phyloP scores from a whole-genome alignment of 1,140 invertebrate species.

The Zaprionus gabonicus region DNA sequence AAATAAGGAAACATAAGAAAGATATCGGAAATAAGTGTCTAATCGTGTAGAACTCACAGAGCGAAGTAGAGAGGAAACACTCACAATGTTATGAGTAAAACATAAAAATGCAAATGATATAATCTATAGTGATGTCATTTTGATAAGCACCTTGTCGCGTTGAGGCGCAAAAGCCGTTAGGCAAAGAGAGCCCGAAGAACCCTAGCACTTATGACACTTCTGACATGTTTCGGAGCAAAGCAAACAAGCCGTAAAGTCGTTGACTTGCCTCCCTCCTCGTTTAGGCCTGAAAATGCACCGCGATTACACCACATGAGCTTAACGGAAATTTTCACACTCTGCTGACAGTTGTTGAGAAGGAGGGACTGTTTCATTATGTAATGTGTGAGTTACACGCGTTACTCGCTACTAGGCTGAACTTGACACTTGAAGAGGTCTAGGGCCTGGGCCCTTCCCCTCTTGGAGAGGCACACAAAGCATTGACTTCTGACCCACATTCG shows the following conservation, averaged over 20 bases:
- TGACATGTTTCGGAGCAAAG: constrained; percentile 37
- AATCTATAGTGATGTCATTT: constrained; percentile 41
- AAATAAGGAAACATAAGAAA: not conserved
- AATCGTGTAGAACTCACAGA: constrained; percentile 7
- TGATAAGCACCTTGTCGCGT: constrained; percentile 34
- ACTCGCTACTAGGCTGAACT: constrained; percentile 52
- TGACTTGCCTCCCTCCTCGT: constrained; percentile 5
- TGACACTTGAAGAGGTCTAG: constrained; percentile 35
- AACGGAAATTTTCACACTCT: constrained; percentile 71
- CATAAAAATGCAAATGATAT: constrained; percentile 63
- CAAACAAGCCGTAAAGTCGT: constrained; percentile 13
- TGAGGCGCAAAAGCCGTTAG: constrained; percentile 60
- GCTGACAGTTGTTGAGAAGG: constrained; percentile 31
- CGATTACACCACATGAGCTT: constrained; percentile 43
- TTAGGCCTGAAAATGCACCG: constrained; percentile 28
- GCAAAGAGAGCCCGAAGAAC: constrained; percentile 9
- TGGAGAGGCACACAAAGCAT: constrained; percentile 2
- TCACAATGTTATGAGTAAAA: not conserved
- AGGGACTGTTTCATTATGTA: constrained; percentile 58
- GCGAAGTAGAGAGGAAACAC: constrained; percentile 1
- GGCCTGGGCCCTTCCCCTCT: not conserved
- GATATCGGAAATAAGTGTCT: not conserved
- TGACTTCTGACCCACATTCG: constrained; percentile 37
- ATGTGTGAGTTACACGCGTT: constrained; percentile 41
- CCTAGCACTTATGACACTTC: constrained; percentile 38